Percentiles rank a stretch among this genome's conserved stretches.
These are phyloP conservation scores for Altica lythri DNA, from an alignment of 2,888 invertebrate genomes.

Conservation along the genomic window DNA sequence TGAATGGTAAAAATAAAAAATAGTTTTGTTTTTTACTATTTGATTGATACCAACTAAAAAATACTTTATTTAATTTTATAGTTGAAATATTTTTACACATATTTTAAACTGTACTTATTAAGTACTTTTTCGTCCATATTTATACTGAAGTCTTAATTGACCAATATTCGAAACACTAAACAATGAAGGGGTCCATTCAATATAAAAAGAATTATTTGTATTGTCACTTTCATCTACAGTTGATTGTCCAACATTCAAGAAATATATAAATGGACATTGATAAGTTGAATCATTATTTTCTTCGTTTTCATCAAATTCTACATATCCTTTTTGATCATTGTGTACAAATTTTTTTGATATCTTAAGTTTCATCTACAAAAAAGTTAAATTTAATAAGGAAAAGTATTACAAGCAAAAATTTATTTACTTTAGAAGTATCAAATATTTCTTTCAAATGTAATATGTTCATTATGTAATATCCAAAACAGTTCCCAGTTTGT, in stretches of 20 bases:
- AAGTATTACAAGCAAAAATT: background rate
- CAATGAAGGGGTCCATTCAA: conserved; percentile 79
- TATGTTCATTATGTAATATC: conserved; percentile 73
- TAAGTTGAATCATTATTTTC: conserved; percentile 47
- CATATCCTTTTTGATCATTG: conserved; percentile 64
- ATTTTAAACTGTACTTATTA: too few species aligned
- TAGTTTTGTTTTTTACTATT: too few species aligned
- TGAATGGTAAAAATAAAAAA: too few species aligned
- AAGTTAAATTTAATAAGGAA: too few species aligned
- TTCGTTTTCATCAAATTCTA: conserved; percentile 46
- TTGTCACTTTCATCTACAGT: conserved; percentile 58
- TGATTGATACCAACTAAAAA: too few species aligned
- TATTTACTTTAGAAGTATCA: conserved; percentile 65
- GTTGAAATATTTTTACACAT: too few species aligned
- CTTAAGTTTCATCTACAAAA: conserved; percentile 64
- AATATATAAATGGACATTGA: conserved; percentile 46
- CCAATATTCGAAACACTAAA: conserved; percentile 72
- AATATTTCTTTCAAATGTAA: conserved; percentile 76
- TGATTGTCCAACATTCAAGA: conserved; percentile 59
- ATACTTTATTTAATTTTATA: too few species aligned
- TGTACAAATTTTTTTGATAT: conserved; percentile 68
- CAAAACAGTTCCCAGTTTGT: conserved; percentile 67
- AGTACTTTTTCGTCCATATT: conserved; percentile 66
- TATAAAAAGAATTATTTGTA: conserved; percentile 63
- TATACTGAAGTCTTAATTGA: conserved; percentile 72